Evolutionary conservation across 2,888 invertebrate species (phyloP), one percentile per base, ranked within the genome.

Genomic region (Nasonovia ribisnigri): DNA sequence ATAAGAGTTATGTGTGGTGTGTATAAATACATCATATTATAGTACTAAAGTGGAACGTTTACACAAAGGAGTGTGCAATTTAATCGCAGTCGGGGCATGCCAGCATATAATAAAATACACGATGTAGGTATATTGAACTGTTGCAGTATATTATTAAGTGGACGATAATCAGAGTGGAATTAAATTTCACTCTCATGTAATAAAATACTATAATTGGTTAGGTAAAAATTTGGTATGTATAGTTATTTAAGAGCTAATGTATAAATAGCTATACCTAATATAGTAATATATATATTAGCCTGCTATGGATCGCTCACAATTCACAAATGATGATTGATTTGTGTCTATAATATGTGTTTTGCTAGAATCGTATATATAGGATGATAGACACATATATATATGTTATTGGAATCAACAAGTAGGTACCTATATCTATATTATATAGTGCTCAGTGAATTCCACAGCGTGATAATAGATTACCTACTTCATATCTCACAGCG

Each of bases 11-110:
- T 43, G 29, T 57, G 29, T 60, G 36, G 16, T 54, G 54, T 88
- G 26, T 54, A 57, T 88, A 51, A 51, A 8, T n/a, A 51, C 8
- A 88, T 77, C 36, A 77, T 77, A 77, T 67, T 67, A 36, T 36
- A 36, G 8, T 57, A 26, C 54, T 57, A 24, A 89, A 43, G 26
- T 43, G 57, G 57, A 29, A 16, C 57, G 42, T 89, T 8, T 77
- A 77, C 89, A 89, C 57, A 60, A 89, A 57, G 57, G 57, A 43
- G 57, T 60, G 89, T 89, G 89, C 77, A 77, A 8, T 54, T 88
- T 54, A 46, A 86, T 86, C 46, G 20, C 87, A 29, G 87, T 48
- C 6, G 36, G 20, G 77, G 1, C 77, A 36, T 42, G 77, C 20
- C 4, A 20, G 20, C 20, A 77, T 36, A 8, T 54, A 3, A 67